Evolutionary conservation across 2,113 vertebrate species (phyloP).

Genomic region (Donacobius atricapilla): DNA sequence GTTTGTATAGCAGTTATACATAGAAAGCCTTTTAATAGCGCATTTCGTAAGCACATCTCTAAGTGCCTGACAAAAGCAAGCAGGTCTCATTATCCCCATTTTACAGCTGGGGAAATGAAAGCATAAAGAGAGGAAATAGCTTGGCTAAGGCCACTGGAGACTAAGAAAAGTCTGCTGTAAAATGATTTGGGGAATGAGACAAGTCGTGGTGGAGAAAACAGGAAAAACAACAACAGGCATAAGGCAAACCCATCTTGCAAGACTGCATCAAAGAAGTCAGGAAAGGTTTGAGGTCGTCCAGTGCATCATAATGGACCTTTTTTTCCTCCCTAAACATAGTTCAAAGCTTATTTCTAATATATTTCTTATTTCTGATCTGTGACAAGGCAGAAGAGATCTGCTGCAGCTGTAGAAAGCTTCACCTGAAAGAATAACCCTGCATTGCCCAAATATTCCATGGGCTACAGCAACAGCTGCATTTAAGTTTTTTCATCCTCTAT

Average conservation of each 20-base stretch:
- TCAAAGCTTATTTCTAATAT: not conserved
- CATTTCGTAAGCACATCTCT: slow-evolving; percentile 32
- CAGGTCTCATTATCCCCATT: slow-evolving; percentile 39
- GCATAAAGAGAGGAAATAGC: slow-evolving; percentile 59
- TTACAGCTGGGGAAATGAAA: slow-evolving; percentile 42
- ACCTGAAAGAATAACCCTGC: not conserved
- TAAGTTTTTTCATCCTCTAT: not conserved
- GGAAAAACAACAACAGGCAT: not conserved
- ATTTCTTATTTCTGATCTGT: not conserved
- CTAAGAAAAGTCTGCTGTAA: not conserved
- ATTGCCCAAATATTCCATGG: not conserved
- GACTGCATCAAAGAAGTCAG: not conserved
- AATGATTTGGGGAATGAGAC: slow-evolving; percentile 4
- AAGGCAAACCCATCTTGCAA: not conserved
- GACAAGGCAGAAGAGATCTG: not conserved
- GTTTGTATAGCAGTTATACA: slow-evolving; percentile 54
- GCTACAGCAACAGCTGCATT: not conserved
- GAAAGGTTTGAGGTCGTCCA: not conserved
- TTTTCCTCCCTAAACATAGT: not conserved
- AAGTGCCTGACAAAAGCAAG: slow-evolving; percentile 45
- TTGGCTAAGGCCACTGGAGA: slow-evolving; percentile 14
- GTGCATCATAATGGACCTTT: not conserved
- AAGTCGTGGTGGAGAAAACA: not conserved
- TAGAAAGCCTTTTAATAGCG: slow-evolving; percentile 49
- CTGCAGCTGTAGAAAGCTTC: not conserved